Percentiles rank a stretch among this genome's conserved stretches.
Conservation (phyloP, 2,797 vertebrate genomes). For the Coluber constrictor region DNA sequence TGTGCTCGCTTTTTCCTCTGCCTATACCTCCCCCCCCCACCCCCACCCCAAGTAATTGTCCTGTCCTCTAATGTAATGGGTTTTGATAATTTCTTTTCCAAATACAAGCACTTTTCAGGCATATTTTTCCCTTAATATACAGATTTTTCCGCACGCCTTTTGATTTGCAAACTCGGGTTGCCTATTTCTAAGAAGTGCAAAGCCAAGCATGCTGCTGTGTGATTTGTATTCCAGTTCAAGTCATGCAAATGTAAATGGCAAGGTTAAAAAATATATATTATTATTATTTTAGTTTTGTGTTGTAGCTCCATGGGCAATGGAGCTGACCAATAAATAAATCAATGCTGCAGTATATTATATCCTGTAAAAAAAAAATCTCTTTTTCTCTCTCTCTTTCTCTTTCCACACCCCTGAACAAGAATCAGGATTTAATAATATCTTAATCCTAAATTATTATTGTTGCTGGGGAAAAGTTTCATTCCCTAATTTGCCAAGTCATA, state of each 20-base stretch:
- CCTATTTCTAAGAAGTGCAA: neutral
- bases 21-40: neutral
- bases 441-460: neutral
- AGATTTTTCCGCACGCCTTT: neutral
- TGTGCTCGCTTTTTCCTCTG: neutral
- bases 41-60: neutral
- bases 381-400: neutral
- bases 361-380: neutral
- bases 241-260: neutral
- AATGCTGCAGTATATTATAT: neutral
- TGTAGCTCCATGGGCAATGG: neutral
- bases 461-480: neutral
- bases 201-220: neutral
- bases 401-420: neutral
- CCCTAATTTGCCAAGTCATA: neutral
- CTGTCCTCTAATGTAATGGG: neutral
- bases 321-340: neutral
- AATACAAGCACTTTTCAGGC: neutral
- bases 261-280: neutral
- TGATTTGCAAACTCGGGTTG: neutral
- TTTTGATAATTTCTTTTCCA: neutral
- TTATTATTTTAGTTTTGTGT: neutral
- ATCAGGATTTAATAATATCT: neutral
- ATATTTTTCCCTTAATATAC: neutral
- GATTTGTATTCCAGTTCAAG: neutral